Percentiles rank a stretch among this genome's conserved stretches.
phyloP scores from a whole-genome alignment of 1,140 invertebrate species.

The Glossosoma conforme region DNA sequence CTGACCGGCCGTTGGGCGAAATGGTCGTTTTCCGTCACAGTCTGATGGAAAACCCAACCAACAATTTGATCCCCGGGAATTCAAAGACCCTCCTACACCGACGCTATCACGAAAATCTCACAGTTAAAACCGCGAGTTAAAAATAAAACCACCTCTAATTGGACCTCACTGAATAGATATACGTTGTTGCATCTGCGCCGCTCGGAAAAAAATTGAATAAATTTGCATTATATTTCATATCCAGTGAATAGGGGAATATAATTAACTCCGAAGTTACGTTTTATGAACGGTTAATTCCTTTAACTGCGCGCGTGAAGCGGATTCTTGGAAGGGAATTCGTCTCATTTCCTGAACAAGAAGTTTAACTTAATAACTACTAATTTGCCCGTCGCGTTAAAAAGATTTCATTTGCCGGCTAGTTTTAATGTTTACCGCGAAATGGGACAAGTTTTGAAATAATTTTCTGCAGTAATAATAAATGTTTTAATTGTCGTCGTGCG shows the following conservation, averaged over 20 bases:
- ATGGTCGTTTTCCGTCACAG: constrained; percentile 15
- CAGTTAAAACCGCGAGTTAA: constrained; percentile 11
- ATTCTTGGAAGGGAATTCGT: constrained; percentile 19
- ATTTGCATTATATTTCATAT: constrained; percentile 33
- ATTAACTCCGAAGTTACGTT: constrained; percentile 28
- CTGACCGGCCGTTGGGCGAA: background rate
- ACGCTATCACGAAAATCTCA: constrained; percentile 3
- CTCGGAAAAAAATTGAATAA: constrained; percentile 30
- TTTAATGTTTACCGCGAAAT: no score
- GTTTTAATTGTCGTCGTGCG: no score
- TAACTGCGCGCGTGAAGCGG: constrained; percentile 18
- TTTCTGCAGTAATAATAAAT: no score
- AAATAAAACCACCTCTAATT: constrained; percentile 19
- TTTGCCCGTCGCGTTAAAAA: constrained; percentile 10
- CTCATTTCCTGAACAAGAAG: constrained; percentile 14
- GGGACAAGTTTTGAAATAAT: no score
- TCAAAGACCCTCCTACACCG: constrained; percentile 6
- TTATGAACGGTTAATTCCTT: constrained; percentile 31
- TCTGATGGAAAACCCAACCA: constrained; percentile 8
- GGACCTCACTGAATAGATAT: constrained; percentile 18
- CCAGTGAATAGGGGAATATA: constrained; percentile 33
- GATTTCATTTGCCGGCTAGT: background rate
- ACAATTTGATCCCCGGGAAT: constrained; percentile 4
- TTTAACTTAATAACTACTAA: constrained; percentile 10
- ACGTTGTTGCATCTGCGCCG: constrained; percentile 25